Conservation (phyloP, 2,888 invertebrate genomes). For the Thereva unica region DNA sequence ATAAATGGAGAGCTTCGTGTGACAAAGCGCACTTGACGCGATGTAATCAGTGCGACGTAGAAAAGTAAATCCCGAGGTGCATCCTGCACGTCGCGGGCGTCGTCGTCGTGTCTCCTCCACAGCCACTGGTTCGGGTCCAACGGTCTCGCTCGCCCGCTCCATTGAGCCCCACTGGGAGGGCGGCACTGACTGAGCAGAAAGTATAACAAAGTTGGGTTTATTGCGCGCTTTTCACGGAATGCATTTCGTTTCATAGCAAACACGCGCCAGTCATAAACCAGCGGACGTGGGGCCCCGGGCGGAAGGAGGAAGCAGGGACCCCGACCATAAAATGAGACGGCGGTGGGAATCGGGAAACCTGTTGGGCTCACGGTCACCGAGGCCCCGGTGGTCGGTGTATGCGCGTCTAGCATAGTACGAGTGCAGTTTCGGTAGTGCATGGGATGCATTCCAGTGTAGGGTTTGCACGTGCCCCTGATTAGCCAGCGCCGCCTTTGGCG, state of each 20-base stretch:
- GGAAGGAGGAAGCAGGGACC: neutral
- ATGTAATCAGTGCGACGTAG: neutral
- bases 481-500: neutral
- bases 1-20: neutral
- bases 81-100: neutral
- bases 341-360: slow-evolving; percentile 8
- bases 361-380: neutral
- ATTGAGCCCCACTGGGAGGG: too few relatives aligned
- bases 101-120: too few relatives aligned
- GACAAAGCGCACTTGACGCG: slow-evolving; percentile 16
- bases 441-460: neutral
- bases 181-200: too few relatives aligned
- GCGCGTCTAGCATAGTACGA: neutral
- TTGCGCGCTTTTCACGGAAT: too few relatives aligned
- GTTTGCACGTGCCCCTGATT: slow-evolving; percentile 22
- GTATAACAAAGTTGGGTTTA: too few relatives aligned
- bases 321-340: neutral
- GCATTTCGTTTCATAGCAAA: too few relatives aligned
- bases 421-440: neutral
- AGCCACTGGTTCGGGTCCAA: too few relatives aligned
- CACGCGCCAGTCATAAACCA: slow-evolving; percentile 13
- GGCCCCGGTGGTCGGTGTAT: neutral
- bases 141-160: too few relatives aligned
- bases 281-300: neutral
- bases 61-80: neutral